These are phyloP conservation scores for Nycticorax nycticorax DNA, from an alignment of 2,113 vertebrate species.

Conservation along the genomic window DNA sequence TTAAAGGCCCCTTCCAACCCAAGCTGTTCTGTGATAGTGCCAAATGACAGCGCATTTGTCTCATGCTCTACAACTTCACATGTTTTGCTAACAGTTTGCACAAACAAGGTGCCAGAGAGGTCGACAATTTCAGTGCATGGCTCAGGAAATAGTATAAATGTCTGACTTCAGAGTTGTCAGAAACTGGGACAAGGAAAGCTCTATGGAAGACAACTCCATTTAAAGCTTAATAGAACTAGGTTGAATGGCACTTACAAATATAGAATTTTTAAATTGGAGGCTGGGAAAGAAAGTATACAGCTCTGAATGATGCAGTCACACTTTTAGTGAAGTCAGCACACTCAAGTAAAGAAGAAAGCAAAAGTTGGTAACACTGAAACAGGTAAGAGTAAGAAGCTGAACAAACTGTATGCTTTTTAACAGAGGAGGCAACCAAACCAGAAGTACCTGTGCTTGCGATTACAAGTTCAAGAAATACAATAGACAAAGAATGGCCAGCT, in stretches of 20 bases:
- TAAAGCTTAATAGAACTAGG: neutral
- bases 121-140: neutral
- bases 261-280: neutral
- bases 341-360: neutral
- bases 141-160: neutral
- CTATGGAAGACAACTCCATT: neutral
- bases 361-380: neutral
- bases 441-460: neutral
- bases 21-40: neutral
- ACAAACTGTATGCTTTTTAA: neutral
- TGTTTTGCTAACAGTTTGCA: neutral
- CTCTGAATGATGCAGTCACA: neutral
- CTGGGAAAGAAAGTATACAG: neutral
- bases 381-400: neutral
- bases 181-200: neutral
- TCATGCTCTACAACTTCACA: neutral
- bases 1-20: neutral
- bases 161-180: neutral
- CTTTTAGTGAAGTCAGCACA: neutral
- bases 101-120: neutral
- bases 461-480: neutral
- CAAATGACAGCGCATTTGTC: neutral
- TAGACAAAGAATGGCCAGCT: neutral
- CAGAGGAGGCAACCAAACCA: neutral
- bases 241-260: neutral